A percentile compares a stretch with the other conserved stretches of the same genome.
Evolutionary conservation across 2,113 vertebrate species (phyloP).

Genomic region (Pomatostomus ruficeps): DNA sequence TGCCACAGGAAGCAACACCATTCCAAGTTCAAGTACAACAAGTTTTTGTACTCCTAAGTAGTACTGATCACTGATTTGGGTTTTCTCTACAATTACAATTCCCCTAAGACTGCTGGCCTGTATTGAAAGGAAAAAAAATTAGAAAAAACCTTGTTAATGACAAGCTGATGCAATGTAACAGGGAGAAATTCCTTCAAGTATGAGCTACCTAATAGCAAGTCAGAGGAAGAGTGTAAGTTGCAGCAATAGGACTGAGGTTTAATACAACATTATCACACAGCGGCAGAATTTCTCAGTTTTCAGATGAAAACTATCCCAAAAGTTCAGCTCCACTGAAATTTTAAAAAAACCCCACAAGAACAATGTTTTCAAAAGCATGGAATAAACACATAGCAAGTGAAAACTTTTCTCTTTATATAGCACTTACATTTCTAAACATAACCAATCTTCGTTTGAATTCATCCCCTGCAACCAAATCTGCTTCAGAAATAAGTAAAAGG

Average conservation of each 20-base stretch:
- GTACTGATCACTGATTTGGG: conserved; percentile 82
- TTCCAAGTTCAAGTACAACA: conserved; percentile 85
- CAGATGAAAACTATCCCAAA: neutral
- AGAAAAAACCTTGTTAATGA: neutral
- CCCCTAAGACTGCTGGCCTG: conserved; percentile 77
- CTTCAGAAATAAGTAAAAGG: conserved; percentile 87
- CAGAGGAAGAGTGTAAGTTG: neutral
- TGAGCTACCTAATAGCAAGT: neutral
- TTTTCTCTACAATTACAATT: conserved; percentile 86
- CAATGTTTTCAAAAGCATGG: neutral
- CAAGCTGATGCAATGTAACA: neutral
- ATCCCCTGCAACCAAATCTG: conserved; percentile 83
- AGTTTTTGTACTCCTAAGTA: conserved; percentile 84
- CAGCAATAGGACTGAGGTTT: neutral
- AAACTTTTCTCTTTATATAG: neutral
- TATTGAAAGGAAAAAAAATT: neutral
- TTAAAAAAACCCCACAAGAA: neutral
- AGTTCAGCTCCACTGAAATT: neutral
- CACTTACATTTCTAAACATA: conserved; percentile 87
- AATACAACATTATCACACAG: neutral
- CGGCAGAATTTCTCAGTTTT: neutral
- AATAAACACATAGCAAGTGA: neutral
- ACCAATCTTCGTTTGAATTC: conserved; percentile 85
- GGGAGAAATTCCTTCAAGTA: neutral
- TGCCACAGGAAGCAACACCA: conserved; percentile 83